phyloP scores from a whole-genome alignment of 2,797 vertebrate genomes.

The Coreius guichenoti region DNA sequence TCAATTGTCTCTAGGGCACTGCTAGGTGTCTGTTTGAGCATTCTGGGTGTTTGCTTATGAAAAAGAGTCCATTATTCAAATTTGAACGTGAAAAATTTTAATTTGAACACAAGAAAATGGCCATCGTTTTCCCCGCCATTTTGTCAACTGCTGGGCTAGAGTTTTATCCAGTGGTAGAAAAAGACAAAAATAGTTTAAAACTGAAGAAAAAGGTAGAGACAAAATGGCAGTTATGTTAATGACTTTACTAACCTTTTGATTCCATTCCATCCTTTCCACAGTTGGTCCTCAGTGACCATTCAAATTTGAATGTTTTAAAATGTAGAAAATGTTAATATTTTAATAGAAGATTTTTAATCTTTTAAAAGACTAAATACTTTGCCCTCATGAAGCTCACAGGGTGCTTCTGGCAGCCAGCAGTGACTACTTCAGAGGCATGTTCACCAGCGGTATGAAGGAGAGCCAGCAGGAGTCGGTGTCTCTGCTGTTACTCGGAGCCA shows the following conservation, averaged over 20 bases:
- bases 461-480: slow-evolving; percentile 71
- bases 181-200: not conserved
- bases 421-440: slow-evolving; percentile 87
- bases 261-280: not conserved
- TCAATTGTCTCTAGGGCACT: too few species aligned
- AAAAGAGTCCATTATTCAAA: too few species aligned
- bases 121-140: not conserved
- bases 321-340: too few species aligned
- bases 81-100: not conserved
- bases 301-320: not conserved
- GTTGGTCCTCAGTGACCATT: not conserved
- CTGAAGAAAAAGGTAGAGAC: not conserved
- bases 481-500: slow-evolving; percentile 70
- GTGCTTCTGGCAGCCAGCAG: slow-evolving; percentile 83
- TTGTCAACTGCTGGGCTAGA: not conserved
- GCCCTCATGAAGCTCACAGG: slow-evolving; percentile 78
- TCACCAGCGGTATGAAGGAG: slow-evolving; percentile 86
- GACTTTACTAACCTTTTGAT: not conserved
- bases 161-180: not conserved
- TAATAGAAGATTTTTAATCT: not conserved
- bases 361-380: not conserved
- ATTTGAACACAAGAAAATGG: not conserved
- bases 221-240: not conserved
- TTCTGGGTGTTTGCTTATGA: too few species aligned
- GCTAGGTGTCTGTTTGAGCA: too few species aligned